Base-by-base conservation (phyloP, 2,888 invertebrate genomes). In the Cephus pulcher region DNA sequence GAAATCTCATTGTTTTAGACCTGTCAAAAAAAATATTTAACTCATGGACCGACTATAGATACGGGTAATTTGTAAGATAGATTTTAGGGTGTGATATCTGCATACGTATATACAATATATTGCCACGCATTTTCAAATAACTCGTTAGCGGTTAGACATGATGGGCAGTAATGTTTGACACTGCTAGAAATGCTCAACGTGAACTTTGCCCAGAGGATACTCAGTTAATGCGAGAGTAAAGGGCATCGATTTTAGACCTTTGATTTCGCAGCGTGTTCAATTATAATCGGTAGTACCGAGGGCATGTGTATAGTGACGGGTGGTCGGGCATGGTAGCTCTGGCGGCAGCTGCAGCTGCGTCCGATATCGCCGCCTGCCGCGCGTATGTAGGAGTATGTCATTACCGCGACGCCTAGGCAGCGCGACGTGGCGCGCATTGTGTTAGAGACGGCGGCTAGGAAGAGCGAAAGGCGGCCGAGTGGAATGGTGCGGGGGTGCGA, bases 371-470 rank as follows among this genome's bases (percentile, higher is more conserved):
- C 56, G 71, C 71, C 32, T 71, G 32, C 32, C 71, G 71, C 71
- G 33, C 81, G 78, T 80, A 86, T 87, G 88, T 88, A 85, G 86
- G 88, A 88, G 89, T 89, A 86, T 86, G 86, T 89, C 88, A 89
- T 89, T 89, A 89, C 86, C 86, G 88, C 87, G 88, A 88, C 87
- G 88, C 87, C 86, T 86, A 86, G 87, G 86, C 86, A 84, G 86
- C 82, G 85, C 84, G 84, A 85, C 84, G 87, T 85, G 83, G 83
- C 81, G 86, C 85, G 56, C 56, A 88, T 88, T 87, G 88, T 88
- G 85, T 86, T 79, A 78, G 79, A 78, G 81, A 77, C 79, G 80
- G 82, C 78, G 79, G 80, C 34, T 32, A 56, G 76, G 75, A 76
- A 79, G 83, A 76, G 76, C 78, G 76, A 76, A 74, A 35, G 79